Base-by-base conservation (phyloP, 2,113 vertebrate species). In the Limnothrissa miodon region DNA sequence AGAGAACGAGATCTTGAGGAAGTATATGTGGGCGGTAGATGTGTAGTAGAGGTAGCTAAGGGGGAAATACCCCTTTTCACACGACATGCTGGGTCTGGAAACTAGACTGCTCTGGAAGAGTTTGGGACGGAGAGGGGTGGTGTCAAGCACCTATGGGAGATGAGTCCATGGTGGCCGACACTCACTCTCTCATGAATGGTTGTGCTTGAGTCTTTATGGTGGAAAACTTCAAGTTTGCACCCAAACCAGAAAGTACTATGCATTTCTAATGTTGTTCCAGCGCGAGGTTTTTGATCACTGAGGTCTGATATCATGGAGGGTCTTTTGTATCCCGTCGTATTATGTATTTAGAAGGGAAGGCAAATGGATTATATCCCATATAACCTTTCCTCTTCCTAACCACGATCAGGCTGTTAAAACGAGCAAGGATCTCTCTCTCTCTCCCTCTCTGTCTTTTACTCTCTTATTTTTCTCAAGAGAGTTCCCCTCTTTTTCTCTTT, bases 391-490 rank as follows among this genome's bases (percentile, higher is more conserved):
- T 66, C 59, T 66, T 48, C 11, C 17, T 48, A 48, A 17, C 15
- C 46, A 48, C 46, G 46, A 48, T 48, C 46, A 48, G 46, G 46
- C 46, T 56, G 51, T 56, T 56, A 56, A 56, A 56, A 56, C 51
- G 21, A 56, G 51, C 51, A 6, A 56, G 51, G 51, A 56, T 23
- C 66, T 33, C 79, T 80, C 59, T 53, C 59, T 79, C 80, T 80
- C 86, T 33, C 86, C 90, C 90, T 88, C 90, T 80, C 87, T 92
- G 85, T 85, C 89, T 59, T 87, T 82, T 39, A 80, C 87, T 79
- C 70, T 80, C 79, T 83, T 70, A 56, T 78, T 74, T 74, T 29
- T 74, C 13, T 42, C 33, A 80, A 23, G 39, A 45, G 86, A 86
- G 82, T 45, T 82, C 66, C 70, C 89, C 81, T 53, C 87, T 86